Percentiles rank a stretch among this genome's conserved stretches.
Evolutionary conservation across 2,113 vertebrate genomes (phyloP).

Genomic region (Podarcis cretensis): DNA sequence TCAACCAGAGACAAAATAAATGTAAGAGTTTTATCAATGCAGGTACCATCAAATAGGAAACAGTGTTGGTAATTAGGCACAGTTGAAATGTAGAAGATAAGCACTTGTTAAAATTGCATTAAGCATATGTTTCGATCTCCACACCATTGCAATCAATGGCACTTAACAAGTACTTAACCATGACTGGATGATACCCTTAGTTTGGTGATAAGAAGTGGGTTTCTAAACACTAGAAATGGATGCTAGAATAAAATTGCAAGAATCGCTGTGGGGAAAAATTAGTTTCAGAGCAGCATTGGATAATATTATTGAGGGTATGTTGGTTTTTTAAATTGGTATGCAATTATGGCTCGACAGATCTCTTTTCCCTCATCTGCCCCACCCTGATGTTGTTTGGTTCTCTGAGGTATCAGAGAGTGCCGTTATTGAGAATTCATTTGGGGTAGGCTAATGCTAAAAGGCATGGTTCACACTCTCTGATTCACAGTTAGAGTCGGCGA

Average conservation of each 20-base stretch:
- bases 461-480: background rate
- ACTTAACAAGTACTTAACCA: background rate
- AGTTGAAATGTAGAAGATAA: background rate
- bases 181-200: background rate
- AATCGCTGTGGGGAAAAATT: background rate
- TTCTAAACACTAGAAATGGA: background rate
- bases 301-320: background rate
- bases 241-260: background rate
- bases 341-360: background rate
- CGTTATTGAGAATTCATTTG: background rate
- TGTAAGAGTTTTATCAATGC: background rate
- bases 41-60: background rate
- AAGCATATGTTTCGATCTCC: background rate
- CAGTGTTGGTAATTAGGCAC: background rate
- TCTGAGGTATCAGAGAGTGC: background rate
- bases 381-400: background rate
- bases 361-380: background rate
- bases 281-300: background rate
- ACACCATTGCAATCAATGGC: background rate
- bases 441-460: background rate
- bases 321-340: background rate
- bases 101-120: background rate
- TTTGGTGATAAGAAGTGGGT: background rate
- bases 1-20: background rate
- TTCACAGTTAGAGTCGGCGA: background rate